Evolutionary conservation across 2,113 vertebrate species (phyloP).

Genomic region (Piaya cayana): DNA sequence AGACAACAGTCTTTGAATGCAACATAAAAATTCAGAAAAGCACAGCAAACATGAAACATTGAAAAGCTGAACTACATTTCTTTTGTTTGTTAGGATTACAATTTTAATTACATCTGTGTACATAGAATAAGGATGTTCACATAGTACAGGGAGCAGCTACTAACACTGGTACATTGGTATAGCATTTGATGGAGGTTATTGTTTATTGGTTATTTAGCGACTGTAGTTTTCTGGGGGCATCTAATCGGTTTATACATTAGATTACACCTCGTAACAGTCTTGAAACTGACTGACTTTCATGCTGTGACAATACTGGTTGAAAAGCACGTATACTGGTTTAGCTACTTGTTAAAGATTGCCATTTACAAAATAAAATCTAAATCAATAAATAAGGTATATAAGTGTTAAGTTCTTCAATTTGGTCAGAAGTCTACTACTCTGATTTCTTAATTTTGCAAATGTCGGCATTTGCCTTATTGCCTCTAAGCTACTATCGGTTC

Average conservation of each 20-base stretch:
- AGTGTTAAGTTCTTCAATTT: slow-evolving; percentile 75
- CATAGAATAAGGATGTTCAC: slow-evolving; percentile 95
- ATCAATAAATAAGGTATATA: slow-evolving; percentile 74
- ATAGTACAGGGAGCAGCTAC: slow-evolving; percentile 94
- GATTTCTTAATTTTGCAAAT: slow-evolving; percentile 61
- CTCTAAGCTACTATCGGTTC: slow-evolving; percentile 68
- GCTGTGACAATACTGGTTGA: slow-evolving; percentile 80
- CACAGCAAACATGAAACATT: slow-evolving; percentile 95
- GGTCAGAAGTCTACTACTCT: slow-evolving; percentile 75
- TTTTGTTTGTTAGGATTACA: slow-evolving; percentile 95
- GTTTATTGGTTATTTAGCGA: slow-evolving; percentile 85
- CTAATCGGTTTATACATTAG: slow-evolving; percentile 87
- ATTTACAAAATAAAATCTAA: slow-evolving; percentile 75
- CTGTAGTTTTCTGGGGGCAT: slow-evolving; percentile 82
- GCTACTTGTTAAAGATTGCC: slow-evolving; percentile 75
- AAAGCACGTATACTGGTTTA: slow-evolving; percentile 78
- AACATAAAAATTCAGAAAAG: slow-evolving; percentile 86
- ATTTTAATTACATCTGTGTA: slow-evolving; percentile 99
- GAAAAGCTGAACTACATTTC: slow-evolving; percentile 90
- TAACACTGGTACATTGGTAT: slow-evolving; percentile 93
- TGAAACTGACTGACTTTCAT: slow-evolving; percentile 83
- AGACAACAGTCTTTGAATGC: slow-evolving; percentile 87
- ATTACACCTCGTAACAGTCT: slow-evolving; percentile 88
- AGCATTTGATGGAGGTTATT: slow-evolving; percentile 88
- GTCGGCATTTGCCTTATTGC: slow-evolving; percentile 73